Evolutionary conservation across 2,113 vertebrate species (phyloP).

Genomic region (Phaetusa simplex): DNA sequence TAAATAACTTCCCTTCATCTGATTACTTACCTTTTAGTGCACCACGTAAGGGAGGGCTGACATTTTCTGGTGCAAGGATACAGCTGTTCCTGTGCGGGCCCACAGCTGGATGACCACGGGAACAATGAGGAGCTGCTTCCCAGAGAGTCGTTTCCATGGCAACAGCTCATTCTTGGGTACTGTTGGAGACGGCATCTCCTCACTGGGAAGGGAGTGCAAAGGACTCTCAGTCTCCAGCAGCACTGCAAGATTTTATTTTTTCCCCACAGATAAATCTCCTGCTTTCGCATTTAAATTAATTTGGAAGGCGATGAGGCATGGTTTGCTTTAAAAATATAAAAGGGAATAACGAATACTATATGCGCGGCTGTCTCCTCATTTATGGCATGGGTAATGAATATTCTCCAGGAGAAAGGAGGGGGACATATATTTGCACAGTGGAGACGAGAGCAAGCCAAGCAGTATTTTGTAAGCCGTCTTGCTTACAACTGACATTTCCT

Average conservation of each 20-base stretch:
- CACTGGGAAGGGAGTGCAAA: slow-evolving; percentile 37
- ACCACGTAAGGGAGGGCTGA: neutral
- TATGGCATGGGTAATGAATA: neutral
- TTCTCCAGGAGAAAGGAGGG: neutral
- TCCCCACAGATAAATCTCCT: slow-evolving; percentile 37
- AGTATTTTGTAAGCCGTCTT: neutral
- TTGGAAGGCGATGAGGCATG: slow-evolving; percentile 33
- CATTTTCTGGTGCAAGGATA: slow-evolving; percentile 32
- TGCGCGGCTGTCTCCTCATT: neutral
- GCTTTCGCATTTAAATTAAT: slow-evolving; percentile 67
- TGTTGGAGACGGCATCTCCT: slow-evolving; percentile 48
- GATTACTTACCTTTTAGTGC: neutral
- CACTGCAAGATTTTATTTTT: slow-evolving; percentile 37
- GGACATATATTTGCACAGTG: neutral
- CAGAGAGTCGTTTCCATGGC: slow-evolving; percentile 74
- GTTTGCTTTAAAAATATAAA: slow-evolving; percentile 28
- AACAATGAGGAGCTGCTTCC: slow-evolving; percentile 67
- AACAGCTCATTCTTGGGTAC: slow-evolving; percentile 65
- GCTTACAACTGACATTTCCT: neutral
- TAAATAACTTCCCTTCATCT: slow-evolving; percentile 67
- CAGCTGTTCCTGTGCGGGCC: slow-evolving; percentile 12
- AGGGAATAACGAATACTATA: neutral
- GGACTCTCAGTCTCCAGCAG: slow-evolving; percentile 39
- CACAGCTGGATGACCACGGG: slow-evolving; percentile 70
- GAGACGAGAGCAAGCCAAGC: neutral